Evolutionary conservation across 2,113 vertebrate species (phyloP).

Genomic region (mouse (Mus musculus)): GRCm39 chr3:38870001-38870500

Average conservation of each 20-base stretch:
- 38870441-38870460: neutral
- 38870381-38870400: neutral
- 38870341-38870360: neutral
- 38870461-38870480: neutral
- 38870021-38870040: constrained; percentile 82
- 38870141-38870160: constrained; percentile 40
- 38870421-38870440: neutral
- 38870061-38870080: constrained; percentile 80
- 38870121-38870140: constrained; percentile 61
- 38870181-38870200: neutral
- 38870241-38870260: neutral
- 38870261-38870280: neutral
- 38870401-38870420: neutral
- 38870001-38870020: constrained; percentile 32
- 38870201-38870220: neutral
- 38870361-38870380: neutral
- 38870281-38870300: neutral
- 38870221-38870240: neutral
- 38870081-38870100: constrained; percentile 80
- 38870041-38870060: constrained; percentile 69
- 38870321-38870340: neutral
- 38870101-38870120: constrained; percentile 39
- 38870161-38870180: constrained; percentile 42
- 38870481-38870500: neutral
- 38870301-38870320: neutral